Evolutionary conservation across 2,888 invertebrate species (phyloP), one percentile per base, ranked within the genome.

Genomic region (Fragum fragum): DNA sequence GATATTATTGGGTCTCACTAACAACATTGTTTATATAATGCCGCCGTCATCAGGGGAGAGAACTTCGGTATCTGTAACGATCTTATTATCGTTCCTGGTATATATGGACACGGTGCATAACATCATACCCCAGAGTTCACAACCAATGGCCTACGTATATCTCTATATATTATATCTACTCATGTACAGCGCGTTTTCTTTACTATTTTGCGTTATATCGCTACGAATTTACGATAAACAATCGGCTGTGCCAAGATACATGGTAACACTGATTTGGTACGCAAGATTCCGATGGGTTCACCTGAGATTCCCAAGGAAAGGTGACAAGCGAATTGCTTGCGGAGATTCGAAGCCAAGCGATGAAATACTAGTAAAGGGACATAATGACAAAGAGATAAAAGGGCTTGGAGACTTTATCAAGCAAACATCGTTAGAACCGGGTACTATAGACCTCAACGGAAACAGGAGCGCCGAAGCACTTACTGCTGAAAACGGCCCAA

Each of bases 81-180:
- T 79, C 14, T 82, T 80, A 55, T 42, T 86, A 57, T 79, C 86
- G 1, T 82, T 81, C 53, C 53, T 79, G 2, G 81, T 86, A 1
- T 86, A 78, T 63, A 84, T 84, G 83, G 63, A 76, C 14, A 82
- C 82, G 14, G 72, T 86, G 3, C 84, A 81, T 68, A 72, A 76
- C 42, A 78, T 80, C 23, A 61, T 86, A 14, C 84, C 86, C 14
- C 72, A 76, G 47, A 82, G 79, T 42, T 84, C 86, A 0, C 39
- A 66, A 11, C 84, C 83, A 14, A 73, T 86, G 61, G 70, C 86
- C 1, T 73, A 70, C 55, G 29, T 86, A 7, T 84, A 78, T 36
- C 73, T 69, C 28, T 86, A 86, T 47, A 68, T 86, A 2, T 39
- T 83, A 6, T 78, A 73, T 18, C 57, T 86, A 1, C 57, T 82